These are phyloP conservation scores for Cacoxenus indagator DNA, from an alignment of 2,888 invertebrate species.

Conservation along the genomic window DNA sequence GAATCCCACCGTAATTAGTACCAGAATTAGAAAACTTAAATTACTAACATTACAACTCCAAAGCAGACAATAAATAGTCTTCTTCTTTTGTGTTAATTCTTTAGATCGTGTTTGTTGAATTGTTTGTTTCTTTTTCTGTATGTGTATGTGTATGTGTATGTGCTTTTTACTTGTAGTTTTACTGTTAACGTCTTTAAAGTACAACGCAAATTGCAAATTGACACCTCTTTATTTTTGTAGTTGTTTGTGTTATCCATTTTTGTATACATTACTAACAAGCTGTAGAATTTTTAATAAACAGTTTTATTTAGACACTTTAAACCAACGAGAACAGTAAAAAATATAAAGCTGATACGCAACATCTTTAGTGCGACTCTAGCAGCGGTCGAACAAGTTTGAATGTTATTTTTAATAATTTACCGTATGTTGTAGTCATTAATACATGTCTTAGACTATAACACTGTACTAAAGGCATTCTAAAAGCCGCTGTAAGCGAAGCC, in stretches of 20 bases:
- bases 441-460: background rate
- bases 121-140: slow-evolving; percentile 41
- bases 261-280: background rate
- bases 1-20: background rate
- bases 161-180: background rate
- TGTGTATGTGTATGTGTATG: slow-evolving; percentile 12
- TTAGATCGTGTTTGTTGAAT: slow-evolving; percentile 56
- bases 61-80: background rate
- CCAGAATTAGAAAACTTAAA: too few species aligned
- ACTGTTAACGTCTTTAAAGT: background rate
- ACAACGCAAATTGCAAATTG: background rate
- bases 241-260: background rate
- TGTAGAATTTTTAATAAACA: background rate
- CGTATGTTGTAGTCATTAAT: background rate
- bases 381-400: background rate
- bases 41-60: background rate
- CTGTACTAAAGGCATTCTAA: background rate
- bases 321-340: background rate
- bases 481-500: background rate
- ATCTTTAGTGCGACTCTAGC: background rate
- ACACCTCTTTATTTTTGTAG: background rate
- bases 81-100: slow-evolving; percentile 34
- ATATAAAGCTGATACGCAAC: slow-evolving; percentile 18
- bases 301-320: background rate
- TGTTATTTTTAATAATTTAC: background rate